These are phyloP conservation scores for Tetragnatha montana DNA, from an alignment of 2,888 invertebrate species.

Conservation along the genomic window DNA sequence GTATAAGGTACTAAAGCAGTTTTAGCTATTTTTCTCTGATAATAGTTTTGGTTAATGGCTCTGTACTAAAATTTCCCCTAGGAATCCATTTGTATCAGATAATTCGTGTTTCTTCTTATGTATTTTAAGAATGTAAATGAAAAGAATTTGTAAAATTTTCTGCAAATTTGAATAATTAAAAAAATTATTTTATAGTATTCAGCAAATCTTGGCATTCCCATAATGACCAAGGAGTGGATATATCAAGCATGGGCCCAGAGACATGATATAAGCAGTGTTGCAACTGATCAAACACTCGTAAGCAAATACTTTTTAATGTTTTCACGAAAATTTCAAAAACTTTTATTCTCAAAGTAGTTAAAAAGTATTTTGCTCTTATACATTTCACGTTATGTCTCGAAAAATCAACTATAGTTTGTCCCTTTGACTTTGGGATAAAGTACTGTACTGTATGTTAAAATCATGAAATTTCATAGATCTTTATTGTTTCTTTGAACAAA, in stretches of 20 bases:
- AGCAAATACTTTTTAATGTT: neutral
- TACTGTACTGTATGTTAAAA: neutral
- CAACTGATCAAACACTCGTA: constrained; percentile 81
- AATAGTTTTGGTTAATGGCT: neutral
- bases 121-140: no score
- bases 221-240: constrained; percentile 92
- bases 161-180: neutral
- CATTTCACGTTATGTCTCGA: neutral
- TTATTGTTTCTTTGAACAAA: neutral
- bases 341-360: no score
- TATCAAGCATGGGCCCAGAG: constrained; percentile 89
- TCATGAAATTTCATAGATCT: neutral
- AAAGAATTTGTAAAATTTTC: no score
- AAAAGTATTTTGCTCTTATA: neutral
- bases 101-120: no score
- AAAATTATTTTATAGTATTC: constrained; percentile 82
- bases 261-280: constrained; percentile 80
- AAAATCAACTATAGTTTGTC: neutral
- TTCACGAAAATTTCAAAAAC: no score
- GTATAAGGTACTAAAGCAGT: constrained; percentile 80
- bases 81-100: no score
- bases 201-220: constrained; percentile 89
- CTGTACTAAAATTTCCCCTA: no score
- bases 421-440: neutral
- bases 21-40: neutral